Base-by-base conservation (phyloP, 2,113 vertebrate genomes). In the Dryoscopus gambensis region DNA sequence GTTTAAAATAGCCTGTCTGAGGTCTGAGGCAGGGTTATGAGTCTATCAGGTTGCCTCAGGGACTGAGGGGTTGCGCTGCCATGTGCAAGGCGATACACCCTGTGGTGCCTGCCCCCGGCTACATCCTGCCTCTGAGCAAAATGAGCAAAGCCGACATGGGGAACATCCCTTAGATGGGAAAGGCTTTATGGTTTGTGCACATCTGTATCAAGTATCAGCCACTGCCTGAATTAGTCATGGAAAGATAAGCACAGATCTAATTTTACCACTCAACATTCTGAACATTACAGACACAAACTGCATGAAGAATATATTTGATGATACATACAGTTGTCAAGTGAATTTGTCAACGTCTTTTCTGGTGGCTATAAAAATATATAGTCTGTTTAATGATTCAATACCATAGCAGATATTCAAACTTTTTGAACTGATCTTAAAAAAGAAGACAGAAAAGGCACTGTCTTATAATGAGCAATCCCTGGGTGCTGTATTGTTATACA, bases 231-330 rank as follows among this genome's bases (percentile, higher is more conserved):
- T 93, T 93, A 85, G 81, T 83, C 77, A 85, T 21, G 31, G 91
- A 76, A 71, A 89, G n/a, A 79, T 85, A 85, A 94, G 70, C 50
- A 69, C 28, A 39, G 40, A 87, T 55, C 62, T 76, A 79, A 95
- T 91, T 89, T 93, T 87, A 69, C 23, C 35, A 35, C 63, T 91
- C 31, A 23, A 20, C 40, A 46, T 89, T 87, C 74, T 69, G 84
- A 92, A 62, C 40, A 9, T 65, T 73, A 57, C 15, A 65, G 60
- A 73, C 23, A 14, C 39, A 71, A 63, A 75, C 39, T 30, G 40
- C 63, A 69, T 33, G 37, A 93, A 85, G 63, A 83, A 62, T 76
- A 5, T 22, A 55, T 87, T 68, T 95, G 40, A 69, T 68, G 53
- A 46, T 65, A 47, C n/a, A 39, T 33, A 46, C 40, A 80, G 49